Conservation (phyloP, 2,888 invertebrate species). For the Nipponacmea schrenckii region DNA sequence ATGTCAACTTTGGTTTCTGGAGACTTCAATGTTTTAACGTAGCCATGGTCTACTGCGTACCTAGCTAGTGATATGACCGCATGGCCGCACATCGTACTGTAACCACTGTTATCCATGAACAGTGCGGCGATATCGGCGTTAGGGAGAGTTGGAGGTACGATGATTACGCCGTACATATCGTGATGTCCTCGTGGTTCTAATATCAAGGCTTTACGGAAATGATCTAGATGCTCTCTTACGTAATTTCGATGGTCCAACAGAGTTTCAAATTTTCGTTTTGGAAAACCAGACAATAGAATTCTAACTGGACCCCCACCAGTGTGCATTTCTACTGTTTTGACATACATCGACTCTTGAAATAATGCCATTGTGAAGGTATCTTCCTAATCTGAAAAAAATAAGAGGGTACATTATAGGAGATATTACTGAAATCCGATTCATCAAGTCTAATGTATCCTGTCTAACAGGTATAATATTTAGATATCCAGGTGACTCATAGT, state of each 20-base stretch:
- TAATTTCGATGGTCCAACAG: constrained; percentile 62
- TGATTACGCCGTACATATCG: constrained; percentile 67
- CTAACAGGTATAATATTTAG: no score
- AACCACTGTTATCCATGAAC: constrained; percentile 67
- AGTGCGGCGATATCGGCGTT: constrained; percentile 62
- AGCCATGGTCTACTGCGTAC: constrained; percentile 53
- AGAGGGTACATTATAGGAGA: no score
- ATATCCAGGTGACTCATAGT: no score
- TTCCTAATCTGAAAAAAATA: no score
- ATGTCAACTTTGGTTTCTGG: constrained; percentile 61
- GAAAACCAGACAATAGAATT: constrained; percentile 62
- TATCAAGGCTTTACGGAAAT: constrained; percentile 61
- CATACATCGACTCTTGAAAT: constrained; percentile 20
- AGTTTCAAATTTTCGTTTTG: constrained; percentile 48
- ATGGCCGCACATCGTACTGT: constrained; percentile 68
- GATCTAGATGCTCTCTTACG: constrained; percentile 49
- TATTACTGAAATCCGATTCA: no score
- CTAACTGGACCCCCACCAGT: constrained; percentile 67
- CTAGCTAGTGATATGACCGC: constrained; percentile 64
- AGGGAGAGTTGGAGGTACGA: constrained; percentile 56
- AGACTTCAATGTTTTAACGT: constrained; percentile 38
- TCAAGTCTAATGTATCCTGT: no score
- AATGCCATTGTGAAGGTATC: not conserved
- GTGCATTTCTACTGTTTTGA: constrained; percentile 66
- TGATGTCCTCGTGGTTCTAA: constrained; percentile 67